Evolutionary conservation across 2,113 vertebrate species (phyloP), one percentile per base, ranked within the genome.

Genomic region (Seriola aureovittata): DNA sequence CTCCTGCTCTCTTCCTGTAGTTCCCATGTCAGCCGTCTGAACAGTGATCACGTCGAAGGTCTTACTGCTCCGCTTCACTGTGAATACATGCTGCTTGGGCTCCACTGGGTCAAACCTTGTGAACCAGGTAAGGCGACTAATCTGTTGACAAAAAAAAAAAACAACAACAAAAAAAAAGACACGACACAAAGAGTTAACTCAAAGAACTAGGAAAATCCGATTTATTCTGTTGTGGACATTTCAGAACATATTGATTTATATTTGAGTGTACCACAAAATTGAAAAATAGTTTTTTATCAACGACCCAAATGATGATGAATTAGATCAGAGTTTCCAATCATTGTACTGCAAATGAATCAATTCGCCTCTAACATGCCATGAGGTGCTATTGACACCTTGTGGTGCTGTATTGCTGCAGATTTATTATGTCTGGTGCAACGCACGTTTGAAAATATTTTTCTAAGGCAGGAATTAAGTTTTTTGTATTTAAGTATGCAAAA

Each of bases 91-190:
- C 60, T 91, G 75, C 54, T 68, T 75, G 6, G 36, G 74, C 69
- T 88, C 89, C 69, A 89, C 89, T 14, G 90, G 64, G 62, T 57
- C 93, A 57, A 85, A 96, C 92, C 96, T 96, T 0, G 97, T 99
- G 89, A 95, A 98, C 98, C 98, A 99, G 44, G 97, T 99, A 40
- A 99, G 95, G 7, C 94, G 95, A 52, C 92, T 96, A 36, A 99
- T 82, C 98, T 99, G 90, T 42, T 59, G 23, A 32, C 29, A 29
- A 65, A 52, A n/a, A 40, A 69, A 8, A n/a, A 29, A 21, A 8
- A n/a, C n/a, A 65, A 57, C 25, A 50, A 67, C 4, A 36, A 29
- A 54, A 14, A 14, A 57, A 7, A 42, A 9, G 13, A 60, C 4
- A 52, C 10, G 68, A 19, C 8, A 54, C 7, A 50, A 42, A 60